Evolutionary conservation across 2,113 vertebrate genomes (phyloP), one percentile per base, ranked within the genome.

Genomic region (Perca schrenkii): DNA sequence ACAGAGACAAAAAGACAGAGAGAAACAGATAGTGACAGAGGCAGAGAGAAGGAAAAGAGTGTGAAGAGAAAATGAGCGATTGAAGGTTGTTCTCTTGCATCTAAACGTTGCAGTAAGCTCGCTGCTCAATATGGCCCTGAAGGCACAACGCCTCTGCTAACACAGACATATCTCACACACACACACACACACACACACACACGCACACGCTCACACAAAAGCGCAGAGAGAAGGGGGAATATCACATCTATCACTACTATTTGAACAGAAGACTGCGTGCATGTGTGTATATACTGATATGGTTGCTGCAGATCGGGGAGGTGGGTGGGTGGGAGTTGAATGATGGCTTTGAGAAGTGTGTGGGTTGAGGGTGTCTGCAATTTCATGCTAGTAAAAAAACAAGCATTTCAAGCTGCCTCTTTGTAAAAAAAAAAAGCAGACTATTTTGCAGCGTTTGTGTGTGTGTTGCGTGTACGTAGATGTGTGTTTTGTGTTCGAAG

Each of bases 321-420:
- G 86, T 92, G 85, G 87, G 84, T 88, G 86, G 87, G 91, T 93
- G 91, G 86, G 86, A 92, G 90, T 93, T 92, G 93, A 94, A 93
- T 93, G 92, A 93, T 93, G 89, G 92, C 92, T 94, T 93, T 91
- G 86, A 93, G 86, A 90, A 88, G 89, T 90, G 94, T 94, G 94
- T 94, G 92, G 94, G 95, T 89, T 87, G 90, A 82, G 90, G 92
- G 88, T 94, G 95, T 95, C 94, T 95, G 91, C 90, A 90, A 92
- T 92, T 91, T 92, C 80, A 91, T 80, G 77, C 74, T 87, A 81
- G 86, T 82, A 67, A 79, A 43, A 86, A 91, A 90, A 88, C 73
- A 88, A 90, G 88, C 82, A 87, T 92, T 85, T 91, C 82, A 88
- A 89, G 83, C 87, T 66, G 65, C 74, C 69, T 88, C 89, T 90